These are phyloP conservation scores for Pycnonotus jocosus DNA, from an alignment of 2,113 vertebrate genomes.

Conservation along the genomic window DNA sequence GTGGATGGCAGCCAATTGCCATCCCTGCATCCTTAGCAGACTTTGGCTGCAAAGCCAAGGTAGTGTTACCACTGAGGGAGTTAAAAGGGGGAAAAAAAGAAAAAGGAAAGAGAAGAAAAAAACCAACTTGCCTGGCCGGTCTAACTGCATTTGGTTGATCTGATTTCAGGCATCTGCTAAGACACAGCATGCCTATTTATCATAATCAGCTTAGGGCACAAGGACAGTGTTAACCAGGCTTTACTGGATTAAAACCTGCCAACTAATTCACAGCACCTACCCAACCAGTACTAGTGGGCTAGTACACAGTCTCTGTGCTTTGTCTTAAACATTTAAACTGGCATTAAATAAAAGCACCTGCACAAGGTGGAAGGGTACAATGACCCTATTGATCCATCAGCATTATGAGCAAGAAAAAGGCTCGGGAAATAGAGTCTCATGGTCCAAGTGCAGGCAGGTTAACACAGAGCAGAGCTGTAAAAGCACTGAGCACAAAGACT, in stretches of 20 bases:
- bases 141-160: constrained; percentile 56
- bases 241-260: constrained; percentile 56
- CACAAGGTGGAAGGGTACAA: constrained; percentile 2
- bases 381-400: not conserved
- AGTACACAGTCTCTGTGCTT: not conserved
- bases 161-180: constrained; percentile 59
- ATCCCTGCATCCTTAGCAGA: not conserved
- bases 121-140: not conserved
- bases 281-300: constrained; percentile 1
- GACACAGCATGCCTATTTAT: constrained; percentile 54
- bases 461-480: not conserved
- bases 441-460: not conserved
- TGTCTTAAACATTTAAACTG: constrained; percentile 20
- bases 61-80: not conserved
- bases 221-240: constrained; percentile 66
- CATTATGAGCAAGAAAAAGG: not conserved
- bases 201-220: constrained; percentile 65
- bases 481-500: not conserved
- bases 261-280: constrained; percentile 56
- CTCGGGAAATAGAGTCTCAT: not conserved
- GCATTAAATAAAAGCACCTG: constrained; percentile 24
- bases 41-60: not conserved
- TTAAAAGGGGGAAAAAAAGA: not conserved
- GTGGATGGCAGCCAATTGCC: not conserved
- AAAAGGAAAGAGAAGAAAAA: not conserved